Evolutionary conservation across 1,140 invertebrate species (phyloP), one percentile per base, ranked within the genome.

Genomic region (Pygmarrhopalites habei): DNA sequence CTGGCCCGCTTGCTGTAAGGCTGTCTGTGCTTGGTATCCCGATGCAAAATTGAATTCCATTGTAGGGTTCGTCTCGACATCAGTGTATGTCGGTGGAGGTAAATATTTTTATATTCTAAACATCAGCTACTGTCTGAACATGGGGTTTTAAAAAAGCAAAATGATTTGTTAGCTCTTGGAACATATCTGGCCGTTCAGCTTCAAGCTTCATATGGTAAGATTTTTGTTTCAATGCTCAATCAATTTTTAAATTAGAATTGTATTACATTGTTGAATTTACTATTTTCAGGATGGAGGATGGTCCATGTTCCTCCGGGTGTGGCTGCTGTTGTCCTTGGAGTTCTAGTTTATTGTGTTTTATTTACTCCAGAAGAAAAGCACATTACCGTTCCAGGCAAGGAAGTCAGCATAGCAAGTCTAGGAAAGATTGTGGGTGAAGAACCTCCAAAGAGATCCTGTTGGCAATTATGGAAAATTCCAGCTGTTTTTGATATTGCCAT

Each of bases 1-100:
- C 49, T 68, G 66, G 66, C 66, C 66, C 21, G 52, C 66, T 17
- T 52, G 80, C 79, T 78, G 75, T 59, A 79, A 80, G 62, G 72
- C 73, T 28, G 56, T 82, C 2, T 74, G 75, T 25, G 73, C 74
- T 10, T 81, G 79, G 79, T 81, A 77, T 69, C 72, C 77, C 19
- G 77, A 79, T 62, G 51, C 64, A 2, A 63, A 73, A 35, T 71
- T 76, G 25, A 79, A 81, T 69, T 72, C 75, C 35, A 73, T 80
- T 23, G 78, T 81, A 72, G 80, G 80, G 5, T 71, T 79, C 58
- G 77, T 80, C 71, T 78, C 78, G 7, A 81, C 80, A 2, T 78
- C 78, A 64, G 76, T 77, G 7, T 82, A 78, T 74, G 75, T 74
- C 39, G 80, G 79, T 47, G 79, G 79, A n/a, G n/a, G n/a, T n/a